Conservation (phyloP, 2,888 invertebrate species). For the Nemapogon koenigi region DNA sequence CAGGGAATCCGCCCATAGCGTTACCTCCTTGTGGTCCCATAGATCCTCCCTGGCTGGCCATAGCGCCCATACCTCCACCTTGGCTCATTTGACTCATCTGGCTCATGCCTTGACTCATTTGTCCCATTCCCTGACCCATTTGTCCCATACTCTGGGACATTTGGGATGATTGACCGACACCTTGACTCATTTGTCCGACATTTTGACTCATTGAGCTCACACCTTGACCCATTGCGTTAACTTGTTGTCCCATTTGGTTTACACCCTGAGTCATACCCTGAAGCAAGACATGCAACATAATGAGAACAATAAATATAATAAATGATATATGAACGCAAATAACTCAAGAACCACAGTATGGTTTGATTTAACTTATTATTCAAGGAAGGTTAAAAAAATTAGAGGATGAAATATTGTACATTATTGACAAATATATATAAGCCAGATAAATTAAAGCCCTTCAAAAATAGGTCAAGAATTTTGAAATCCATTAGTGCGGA, state of each 20-base stretch:
- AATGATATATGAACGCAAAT: constrained; percentile 1
- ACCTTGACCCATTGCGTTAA: constrained; percentile 52
- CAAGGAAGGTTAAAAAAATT: no score
- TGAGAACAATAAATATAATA: constrained; percentile 11
- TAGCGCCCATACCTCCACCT: constrained; percentile 47
- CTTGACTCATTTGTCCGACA: constrained; percentile 56
- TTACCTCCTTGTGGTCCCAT: constrained; percentile 58
- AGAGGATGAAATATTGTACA: no score
- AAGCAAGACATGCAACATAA: constrained; percentile 8
- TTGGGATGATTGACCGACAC: constrained; percentile 47
- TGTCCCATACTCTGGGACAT: constrained; percentile 52
- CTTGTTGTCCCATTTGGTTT: constrained; percentile 57
- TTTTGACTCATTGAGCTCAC: constrained; percentile 51
- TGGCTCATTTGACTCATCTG: constrained; percentile 65
- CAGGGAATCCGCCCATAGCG: constrained; percentile 59
- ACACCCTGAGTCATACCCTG: constrained; percentile 56
- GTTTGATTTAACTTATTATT: no score
- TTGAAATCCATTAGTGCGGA: no score
- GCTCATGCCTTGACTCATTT: constrained; percentile 56
- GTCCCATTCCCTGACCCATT: constrained; percentile 51
- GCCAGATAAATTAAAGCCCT: no score
- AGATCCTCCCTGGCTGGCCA: constrained; percentile 54
- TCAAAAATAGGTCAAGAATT: no score
- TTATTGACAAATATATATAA: no score
- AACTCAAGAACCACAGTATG: neutral